Conservation (phyloP, 2,888 invertebrate genomes). For the Diachrysia chrysitis region DNA sequence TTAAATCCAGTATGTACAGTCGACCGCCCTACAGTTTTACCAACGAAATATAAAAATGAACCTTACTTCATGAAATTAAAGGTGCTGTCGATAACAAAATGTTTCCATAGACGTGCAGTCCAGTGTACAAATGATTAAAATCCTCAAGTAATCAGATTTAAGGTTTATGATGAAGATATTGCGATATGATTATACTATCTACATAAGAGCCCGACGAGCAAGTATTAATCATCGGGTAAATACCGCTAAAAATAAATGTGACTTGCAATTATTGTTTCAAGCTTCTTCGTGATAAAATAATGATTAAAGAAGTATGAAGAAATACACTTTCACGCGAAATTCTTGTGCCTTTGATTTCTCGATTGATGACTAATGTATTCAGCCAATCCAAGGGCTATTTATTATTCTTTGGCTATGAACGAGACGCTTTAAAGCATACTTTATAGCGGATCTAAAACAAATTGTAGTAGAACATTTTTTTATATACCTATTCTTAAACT, state of each 20-base stretch:
- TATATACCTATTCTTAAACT: no score
- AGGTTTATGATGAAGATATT: not conserved
- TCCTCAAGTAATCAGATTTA: conserved; percentile 4
- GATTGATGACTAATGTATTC: no score
- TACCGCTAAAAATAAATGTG: not conserved
- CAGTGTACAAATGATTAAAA: not conserved
- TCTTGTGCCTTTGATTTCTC: no score
- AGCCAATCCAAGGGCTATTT: no score
- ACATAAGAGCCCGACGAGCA: not conserved
- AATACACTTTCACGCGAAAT: no score
- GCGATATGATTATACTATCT: conserved; percentile 4
- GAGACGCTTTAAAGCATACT: no score
- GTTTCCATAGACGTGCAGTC: not conserved
- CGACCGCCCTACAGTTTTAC: no score
- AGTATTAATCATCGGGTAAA: not conserved
- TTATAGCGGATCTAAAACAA: no score
- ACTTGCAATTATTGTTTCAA: not conserved
- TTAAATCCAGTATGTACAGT: no score
- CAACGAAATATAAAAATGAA: not conserved
- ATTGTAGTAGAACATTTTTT: no score
- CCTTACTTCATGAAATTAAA: not conserved
- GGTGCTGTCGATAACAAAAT: not conserved
- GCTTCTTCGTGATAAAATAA: not conserved
- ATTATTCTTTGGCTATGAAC: no score
- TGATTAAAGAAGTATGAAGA: not conserved